Evolutionary conservation across 2,888 invertebrate species (phyloP).

Genomic region (Rotaria magnacalcarata): DNA sequence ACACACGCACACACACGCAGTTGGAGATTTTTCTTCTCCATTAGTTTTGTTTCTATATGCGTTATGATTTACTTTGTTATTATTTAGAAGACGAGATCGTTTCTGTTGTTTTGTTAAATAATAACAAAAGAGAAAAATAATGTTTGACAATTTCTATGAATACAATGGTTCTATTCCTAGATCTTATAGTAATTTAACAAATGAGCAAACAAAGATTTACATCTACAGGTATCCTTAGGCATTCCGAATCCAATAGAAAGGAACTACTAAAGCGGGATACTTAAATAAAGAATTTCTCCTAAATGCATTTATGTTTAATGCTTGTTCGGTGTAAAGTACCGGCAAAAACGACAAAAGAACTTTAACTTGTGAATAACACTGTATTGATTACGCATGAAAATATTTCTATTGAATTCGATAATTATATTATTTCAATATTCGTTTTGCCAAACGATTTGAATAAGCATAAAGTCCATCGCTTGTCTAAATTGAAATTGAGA

Average conservation of each 20-base stretch:
- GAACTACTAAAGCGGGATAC: not conserved
- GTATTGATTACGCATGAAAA: too few species aligned
- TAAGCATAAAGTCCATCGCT: constrained; percentile 24
- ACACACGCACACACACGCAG: not conserved
- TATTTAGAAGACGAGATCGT: too few species aligned
- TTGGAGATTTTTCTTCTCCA: not conserved
- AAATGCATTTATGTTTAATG: not conserved
- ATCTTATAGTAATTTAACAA: not conserved
- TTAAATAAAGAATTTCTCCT: not conserved
- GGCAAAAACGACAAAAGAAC: too few species aligned
- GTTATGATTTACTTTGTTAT: too few species aligned
- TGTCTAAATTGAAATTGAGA: not conserved
- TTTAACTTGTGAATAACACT: too few species aligned
- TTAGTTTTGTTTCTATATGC: too few species aligned
- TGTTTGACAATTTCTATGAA: not conserved
- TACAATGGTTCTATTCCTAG: not conserved
- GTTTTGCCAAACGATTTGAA: constrained; percentile 11
- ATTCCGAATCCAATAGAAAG: not conserved
- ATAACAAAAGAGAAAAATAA: too few species aligned
- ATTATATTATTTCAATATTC: not conserved
- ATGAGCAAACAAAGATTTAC: not conserved
- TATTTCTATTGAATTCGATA: too few species aligned
- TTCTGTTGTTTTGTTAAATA: too few species aligned
- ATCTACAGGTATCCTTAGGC: not conserved
- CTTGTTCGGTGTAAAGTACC: too few species aligned